Base-by-base conservation (phyloP, 2,113 vertebrate species). In the Nerophis ophidion region DNA sequence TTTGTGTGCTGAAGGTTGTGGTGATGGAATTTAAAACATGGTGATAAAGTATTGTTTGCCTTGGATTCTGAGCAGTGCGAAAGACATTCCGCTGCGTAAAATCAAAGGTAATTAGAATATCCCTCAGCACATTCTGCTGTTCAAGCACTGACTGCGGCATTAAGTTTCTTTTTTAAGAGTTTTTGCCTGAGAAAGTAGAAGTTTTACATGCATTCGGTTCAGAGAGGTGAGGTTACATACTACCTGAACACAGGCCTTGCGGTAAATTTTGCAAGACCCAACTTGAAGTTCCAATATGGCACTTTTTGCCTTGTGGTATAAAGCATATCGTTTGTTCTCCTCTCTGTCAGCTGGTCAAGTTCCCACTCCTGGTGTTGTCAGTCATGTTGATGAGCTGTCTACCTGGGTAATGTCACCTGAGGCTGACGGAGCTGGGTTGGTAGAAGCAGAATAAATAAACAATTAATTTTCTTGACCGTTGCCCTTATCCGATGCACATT, bases 341-440 rank as follows among this genome's bases (percentile, higher is more conserved):
- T 61, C 66, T 64, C 61, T 56, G 35, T 54, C 61, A 52, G 62
- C 60, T 40, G 55, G 50, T 49, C 46, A 55, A 52, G 52, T 67
- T 71, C 59, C 63, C 72, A 57, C 56, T 60, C 9, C 12, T 50
- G 70, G 53, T 65, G 52, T 59, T 68, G 66, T 78, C 82, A 74
- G 33, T 74, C 68, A 74, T 66, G 63, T 62, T 63, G 66, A 70
- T 68, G 56, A 80, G 63, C 49, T 44, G 56, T 72, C 55, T 65
- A 60, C 60, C 55, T 63, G 46, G 52, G 58, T 68, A 72, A 15
- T 33, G 12, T 19, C 50, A 51, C 44, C 16, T 35, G 26, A 47
- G 76, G 79, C 71, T 48, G 60, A 46, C 4, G 4, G 8, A 55
- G 17, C 46, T 34, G 35, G 50, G 61, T 53, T 54, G 65, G 44